Evolutionary conservation across 2,888 invertebrate species (phyloP).

Genomic region (Cataglyphis rosenhaueri): DNA sequence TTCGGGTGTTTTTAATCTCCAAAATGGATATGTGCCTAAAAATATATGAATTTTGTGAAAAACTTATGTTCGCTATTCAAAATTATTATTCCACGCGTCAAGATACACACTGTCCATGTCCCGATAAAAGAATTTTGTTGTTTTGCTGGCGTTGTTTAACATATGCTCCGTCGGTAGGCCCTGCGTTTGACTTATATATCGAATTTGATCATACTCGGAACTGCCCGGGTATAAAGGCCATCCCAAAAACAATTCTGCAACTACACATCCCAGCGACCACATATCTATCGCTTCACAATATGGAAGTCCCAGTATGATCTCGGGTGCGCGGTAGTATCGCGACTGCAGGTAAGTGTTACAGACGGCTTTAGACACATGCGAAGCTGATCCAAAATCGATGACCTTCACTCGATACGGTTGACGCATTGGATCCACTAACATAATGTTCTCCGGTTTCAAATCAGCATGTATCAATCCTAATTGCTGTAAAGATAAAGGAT

Average conservation of each 20-base stretch:
- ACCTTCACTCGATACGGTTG: conserved; percentile 99
- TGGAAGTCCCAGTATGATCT: conserved; percentile 98
- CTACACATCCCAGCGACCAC: conserved; percentile 99
- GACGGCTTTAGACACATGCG: conserved; percentile 99
- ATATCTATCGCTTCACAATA: conserved; percentile 99
- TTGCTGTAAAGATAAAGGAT: conserved; percentile 89
- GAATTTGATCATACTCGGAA: conserved; percentile 99
- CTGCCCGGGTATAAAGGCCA: conserved; percentile 99
- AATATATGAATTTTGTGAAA: neutral
- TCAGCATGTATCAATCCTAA: conserved; percentile 99
- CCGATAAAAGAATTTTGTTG: conserved; percentile 98
- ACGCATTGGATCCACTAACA: conserved; percentile 99
- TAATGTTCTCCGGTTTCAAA: conserved; percentile 99
- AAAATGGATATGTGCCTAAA: conserved; percentile 91
- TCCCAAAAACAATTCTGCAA: conserved; percentile 99
- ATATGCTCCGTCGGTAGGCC: conserved; percentile 99
- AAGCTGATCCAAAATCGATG: conserved; percentile 99
- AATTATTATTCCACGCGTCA: neutral
- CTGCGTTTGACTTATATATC: conserved; percentile 98
- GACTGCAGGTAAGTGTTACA: conserved; percentile 99
- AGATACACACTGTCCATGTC: conserved; percentile 93
- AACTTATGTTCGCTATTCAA: neutral
- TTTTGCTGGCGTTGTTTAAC: conserved; percentile 98
- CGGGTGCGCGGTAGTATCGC: conserved; percentile 98
- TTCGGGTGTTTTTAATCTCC: conserved; percentile 97